Conservation (phyloP, 2,113 vertebrate genomes). For the Takifugu flavidus region DNA sequence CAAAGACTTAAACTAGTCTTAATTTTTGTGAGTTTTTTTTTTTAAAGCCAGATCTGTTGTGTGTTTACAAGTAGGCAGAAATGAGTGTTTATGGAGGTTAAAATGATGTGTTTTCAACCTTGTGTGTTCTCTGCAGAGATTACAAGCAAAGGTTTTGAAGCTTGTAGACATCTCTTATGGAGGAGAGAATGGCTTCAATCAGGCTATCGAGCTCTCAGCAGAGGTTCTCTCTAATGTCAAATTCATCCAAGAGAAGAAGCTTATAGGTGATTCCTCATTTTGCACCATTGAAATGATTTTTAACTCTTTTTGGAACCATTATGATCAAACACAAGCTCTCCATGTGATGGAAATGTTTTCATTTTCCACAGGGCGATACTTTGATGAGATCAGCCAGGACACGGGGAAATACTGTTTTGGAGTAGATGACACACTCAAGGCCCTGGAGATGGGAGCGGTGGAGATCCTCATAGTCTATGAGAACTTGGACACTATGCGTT, state of each 20-base stretch:
- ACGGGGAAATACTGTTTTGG: slow-evolving; percentile 99
- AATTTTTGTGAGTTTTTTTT: too few relatives aligned
- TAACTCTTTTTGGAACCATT: not conserved
- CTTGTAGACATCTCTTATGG: slow-evolving; percentile 99
- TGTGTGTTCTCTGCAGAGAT: slow-evolving; percentile 76
- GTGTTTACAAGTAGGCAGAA: not conserved
- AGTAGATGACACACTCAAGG: slow-evolving; percentile 97
- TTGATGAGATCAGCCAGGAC: slow-evolving; percentile 99
- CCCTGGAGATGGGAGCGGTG: slow-evolving; percentile 98
- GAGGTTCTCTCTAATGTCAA: slow-evolving; percentile 99
- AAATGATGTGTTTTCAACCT: not conserved
- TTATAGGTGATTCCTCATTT: slow-evolving; percentile 84
- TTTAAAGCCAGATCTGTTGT: too few relatives aligned
- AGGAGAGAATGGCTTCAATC: slow-evolving; percentile 99
- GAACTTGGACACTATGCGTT: slow-evolving; percentile 99
- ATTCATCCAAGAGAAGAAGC: slow-evolving; percentile 99
- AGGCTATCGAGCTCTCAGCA: slow-evolving; percentile 97
- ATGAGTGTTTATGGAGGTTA: not conserved
- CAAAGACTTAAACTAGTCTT: too few relatives aligned
- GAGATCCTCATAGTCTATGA: slow-evolving; percentile 99
- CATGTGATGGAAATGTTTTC: slow-evolving; percentile 4
- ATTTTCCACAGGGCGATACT: slow-evolving; percentile 85
- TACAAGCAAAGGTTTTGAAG: slow-evolving; percentile 98
- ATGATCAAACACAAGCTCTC: not conserved
- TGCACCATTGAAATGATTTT: not conserved